A percentile compares a stretch with the other conserved stretches of the same genome.
Evolutionary conservation across 2,113 vertebrate species (phyloP).

Genomic region (Seriola dumerili): DNA sequence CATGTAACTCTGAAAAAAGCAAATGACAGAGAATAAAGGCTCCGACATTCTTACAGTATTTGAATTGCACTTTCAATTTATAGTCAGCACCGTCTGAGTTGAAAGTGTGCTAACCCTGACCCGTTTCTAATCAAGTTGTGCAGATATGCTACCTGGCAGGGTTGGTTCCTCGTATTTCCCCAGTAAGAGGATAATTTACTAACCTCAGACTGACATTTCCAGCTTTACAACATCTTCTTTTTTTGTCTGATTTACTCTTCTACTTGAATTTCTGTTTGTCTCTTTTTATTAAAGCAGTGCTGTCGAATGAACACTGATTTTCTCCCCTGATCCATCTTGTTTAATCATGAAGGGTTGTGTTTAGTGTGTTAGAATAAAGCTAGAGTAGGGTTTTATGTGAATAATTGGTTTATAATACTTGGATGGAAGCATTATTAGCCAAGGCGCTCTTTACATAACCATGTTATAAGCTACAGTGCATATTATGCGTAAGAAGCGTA

Average conservation of each 20-base stretch:
- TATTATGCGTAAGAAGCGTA: too few species aligned
- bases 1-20: slow-evolving; percentile 9
- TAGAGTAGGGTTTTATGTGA: background rate
- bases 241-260: background rate
- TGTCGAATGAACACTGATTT: background rate
- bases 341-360: too few species aligned
- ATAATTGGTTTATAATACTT: background rate
- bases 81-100: background rate
- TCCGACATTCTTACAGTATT: background rate
- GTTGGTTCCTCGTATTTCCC: background rate
- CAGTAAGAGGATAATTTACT: background rate
- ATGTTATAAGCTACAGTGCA: background rate
- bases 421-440: background rate
- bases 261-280: background rate
- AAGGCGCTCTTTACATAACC: background rate
- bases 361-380: background rate
- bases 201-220: slow-evolving; percentile 8
- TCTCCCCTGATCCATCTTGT: background rate
- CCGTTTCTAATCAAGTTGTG: background rate
- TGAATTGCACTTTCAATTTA: background rate
- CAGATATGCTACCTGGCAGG: background rate
- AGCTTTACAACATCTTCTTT: background rate
- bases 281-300: background rate
- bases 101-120: background rate
- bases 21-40: background rate